Base-by-base conservation (phyloP, 2,113 vertebrate genomes). In the Neoarius graeffei region DNA sequence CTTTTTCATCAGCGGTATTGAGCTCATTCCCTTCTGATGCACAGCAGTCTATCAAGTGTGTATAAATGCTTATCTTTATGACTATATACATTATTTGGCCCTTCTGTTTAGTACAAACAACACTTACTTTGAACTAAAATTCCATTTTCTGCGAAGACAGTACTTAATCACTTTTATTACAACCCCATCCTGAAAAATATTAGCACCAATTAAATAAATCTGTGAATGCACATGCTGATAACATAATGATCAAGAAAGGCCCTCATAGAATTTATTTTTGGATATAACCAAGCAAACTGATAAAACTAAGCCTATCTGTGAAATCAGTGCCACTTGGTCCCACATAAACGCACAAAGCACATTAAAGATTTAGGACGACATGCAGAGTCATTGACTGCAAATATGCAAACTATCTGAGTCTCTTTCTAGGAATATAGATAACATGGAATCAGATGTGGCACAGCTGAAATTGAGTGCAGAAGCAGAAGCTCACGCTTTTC, bases 31-130 rank as follows among this genome's bases (percentile, higher is more conserved):
- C 84, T 13, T 82, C 77, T 62, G 77, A 83, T 66, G 71, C 64
- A 85, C 64, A 30, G 80, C n/a, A 85, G 67, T 73, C 89, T 77
- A 80, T 93, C 89, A 81, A 52, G 90, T 89, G 90, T 94, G 90
- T 90, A 89, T 91, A 90, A 94, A 91, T 91, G 89, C 89, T 91
- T 90, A 90, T 90, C 83, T 87, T 85, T 91, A 71, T 91, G 92
- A 87, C 90, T 88, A 90, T 93, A 91, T 91, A 91, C 89, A 86
- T 81, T 60, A 81, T 62, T 25, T 89, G 90, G 57, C 59, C 89
- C 91, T 86, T 89, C 59, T 92, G 89, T 88, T 2, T 27, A 76
- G 13, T 69, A 81, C 88, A 91, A 83, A 91, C 85, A 76, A 60
- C 86, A 92, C 93, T 93, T 90, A 89, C 77, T 84, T 92, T 92